Conservation (phyloP, 2,888 invertebrate species). For the Lypha dubia region DNA sequence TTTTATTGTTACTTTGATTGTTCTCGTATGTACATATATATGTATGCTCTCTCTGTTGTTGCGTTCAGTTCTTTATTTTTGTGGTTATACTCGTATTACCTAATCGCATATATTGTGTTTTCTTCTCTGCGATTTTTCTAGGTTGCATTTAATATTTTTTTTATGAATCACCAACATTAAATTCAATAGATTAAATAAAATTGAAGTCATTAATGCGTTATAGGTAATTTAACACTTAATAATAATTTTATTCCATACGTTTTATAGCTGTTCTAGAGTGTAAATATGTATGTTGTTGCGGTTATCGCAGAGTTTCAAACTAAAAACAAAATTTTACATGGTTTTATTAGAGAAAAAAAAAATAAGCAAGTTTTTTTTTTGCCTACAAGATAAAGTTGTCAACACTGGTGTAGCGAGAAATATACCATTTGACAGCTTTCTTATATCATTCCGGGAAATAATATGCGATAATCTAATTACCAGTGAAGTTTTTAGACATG, state of each 20-base stretch:
- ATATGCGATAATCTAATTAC: too few species aligned
- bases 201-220: conserved; percentile 39
- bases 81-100: conserved; percentile 34
- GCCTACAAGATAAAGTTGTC: too few species aligned
- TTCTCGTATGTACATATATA: not conserved
- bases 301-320: too few species aligned
- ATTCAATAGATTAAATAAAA: conserved; percentile 23
- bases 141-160: not conserved
- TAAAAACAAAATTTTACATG: too few species aligned
- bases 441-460: too few species aligned
- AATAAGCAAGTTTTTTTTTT: too few species aligned
- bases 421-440: too few species aligned
- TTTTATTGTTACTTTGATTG: conserved; percentile 53
- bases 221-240: conserved; percentile 51
- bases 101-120: conserved; percentile 33
- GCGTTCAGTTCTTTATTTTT: conserved; percentile 14
- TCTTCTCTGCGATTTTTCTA: conserved; percentile 14
- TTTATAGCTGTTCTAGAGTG: not conserved
- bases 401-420: too few species aligned
- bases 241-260: not conserved
- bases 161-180: conserved; percentile 62
- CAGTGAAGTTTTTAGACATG: too few species aligned
- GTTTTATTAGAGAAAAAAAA: too few species aligned
- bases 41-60: not conserved
- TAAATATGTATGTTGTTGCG: not conserved